Conservation (phyloP, 2,797 vertebrate genomes). For the Hephaestus fuliginosus region DNA sequence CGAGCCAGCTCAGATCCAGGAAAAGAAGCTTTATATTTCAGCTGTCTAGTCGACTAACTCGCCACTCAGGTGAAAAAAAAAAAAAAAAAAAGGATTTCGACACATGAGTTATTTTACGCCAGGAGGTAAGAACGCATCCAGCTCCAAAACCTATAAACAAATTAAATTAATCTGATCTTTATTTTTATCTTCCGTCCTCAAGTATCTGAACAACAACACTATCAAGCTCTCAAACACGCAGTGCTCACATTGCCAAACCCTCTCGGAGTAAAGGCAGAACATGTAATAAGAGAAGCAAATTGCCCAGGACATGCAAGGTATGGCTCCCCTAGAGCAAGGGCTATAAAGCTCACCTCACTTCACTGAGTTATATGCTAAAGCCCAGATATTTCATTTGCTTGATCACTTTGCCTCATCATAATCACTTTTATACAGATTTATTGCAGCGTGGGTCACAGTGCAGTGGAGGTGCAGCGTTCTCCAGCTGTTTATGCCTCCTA, state of each 20-base stretch:
- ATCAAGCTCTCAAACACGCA: conserved; percentile 60
- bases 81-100: conserved; percentile 15
- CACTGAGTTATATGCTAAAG: conserved; percentile 82
- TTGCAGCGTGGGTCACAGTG: conserved; percentile 78
- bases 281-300: conserved; percentile 79
- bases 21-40: conserved; percentile 22
- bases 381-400: conserved; percentile 86
- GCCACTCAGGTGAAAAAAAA: background rate
- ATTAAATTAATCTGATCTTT: conserved; percentile 25
- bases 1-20: background rate
- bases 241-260: conserved; percentile 42
- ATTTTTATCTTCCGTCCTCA: background rate
- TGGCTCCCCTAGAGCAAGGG: conserved; percentile 73
- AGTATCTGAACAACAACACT: conserved; percentile 50
- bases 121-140: background rate
- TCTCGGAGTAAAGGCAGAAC: conserved; percentile 70
- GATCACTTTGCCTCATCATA: conserved; percentile 86
- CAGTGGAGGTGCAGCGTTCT: conserved; percentile 77
- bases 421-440: conserved; percentile 84
- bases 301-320: conserved; percentile 78
- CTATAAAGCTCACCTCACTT: conserved; percentile 82
- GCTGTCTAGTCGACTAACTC: conserved; percentile 20
- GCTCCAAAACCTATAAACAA: conserved; percentile 29
- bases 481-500: conserved; percentile 85
- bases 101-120: conserved; percentile 3